Evolutionary conservation across 1,140 invertebrate species (phyloP).

Genomic region (Propsilocerus akamusi): DNA sequence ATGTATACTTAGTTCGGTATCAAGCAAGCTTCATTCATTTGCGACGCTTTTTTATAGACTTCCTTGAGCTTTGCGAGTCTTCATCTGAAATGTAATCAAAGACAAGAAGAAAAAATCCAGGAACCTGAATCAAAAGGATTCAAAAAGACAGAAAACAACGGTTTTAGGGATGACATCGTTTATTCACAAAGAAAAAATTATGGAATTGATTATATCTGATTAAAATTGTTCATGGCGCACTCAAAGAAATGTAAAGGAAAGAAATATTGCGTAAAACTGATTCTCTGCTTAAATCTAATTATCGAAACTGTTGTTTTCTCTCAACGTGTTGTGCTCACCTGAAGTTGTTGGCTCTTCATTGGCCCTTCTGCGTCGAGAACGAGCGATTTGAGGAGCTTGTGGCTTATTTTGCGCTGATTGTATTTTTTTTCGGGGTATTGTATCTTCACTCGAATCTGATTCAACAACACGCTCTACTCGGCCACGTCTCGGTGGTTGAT

Average conservation of each 20-base stretch:
- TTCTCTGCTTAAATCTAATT: neutral
- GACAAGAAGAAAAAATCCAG: neutral
- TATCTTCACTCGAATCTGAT: neutral
- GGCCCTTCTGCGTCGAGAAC: neutral
- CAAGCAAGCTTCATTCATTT: no score
- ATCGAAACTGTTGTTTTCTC: conserved; percentile 2
- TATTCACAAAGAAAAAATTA: no score
- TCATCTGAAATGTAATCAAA: neutral
- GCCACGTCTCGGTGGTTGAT: neutral
- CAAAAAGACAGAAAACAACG: neutral
- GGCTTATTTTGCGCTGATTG: neutral
- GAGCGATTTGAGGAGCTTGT: neutral
- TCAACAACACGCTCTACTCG: neutral
- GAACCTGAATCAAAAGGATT: neutral
- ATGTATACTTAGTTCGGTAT: no score
- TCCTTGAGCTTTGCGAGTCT: neutral
- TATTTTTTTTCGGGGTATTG: neutral
- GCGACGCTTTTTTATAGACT: neutral
- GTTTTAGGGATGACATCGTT: neutral
- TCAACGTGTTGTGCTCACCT: neutral
- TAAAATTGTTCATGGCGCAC: no score
- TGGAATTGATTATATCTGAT: no score
- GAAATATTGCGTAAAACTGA: neutral
- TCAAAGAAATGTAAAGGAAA: neutral
- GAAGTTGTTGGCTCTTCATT: neutral